A percentile compares a stretch with the other conserved stretches of the same genome.
Conservation (phyloP, 2,888 invertebrate species). For the Drosophila prolongata region DNA sequence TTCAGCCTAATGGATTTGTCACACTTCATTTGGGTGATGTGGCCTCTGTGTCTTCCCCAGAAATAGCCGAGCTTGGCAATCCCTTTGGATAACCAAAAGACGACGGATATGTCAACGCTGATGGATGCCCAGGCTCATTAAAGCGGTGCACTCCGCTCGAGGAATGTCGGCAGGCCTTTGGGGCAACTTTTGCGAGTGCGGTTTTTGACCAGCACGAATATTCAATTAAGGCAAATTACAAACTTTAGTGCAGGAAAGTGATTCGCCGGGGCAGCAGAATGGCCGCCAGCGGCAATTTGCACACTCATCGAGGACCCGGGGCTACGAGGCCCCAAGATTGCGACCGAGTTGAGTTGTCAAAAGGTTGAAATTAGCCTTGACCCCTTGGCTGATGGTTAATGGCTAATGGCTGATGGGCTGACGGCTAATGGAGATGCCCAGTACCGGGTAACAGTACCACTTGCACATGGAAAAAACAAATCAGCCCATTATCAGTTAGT, state of each 20-base stretch:
- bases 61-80: no score
- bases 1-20: slow-evolving; percentile 23
- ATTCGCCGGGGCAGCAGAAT: slow-evolving; percentile 51
- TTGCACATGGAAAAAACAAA: neutral
- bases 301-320: slow-evolving; percentile 27
- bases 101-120: slow-evolving; percentile 41
- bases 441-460: neutral
- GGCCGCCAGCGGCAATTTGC: slow-evolving; percentile 43
- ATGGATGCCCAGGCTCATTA: slow-evolving; percentile 32
- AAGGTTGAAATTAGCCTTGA: slow-evolving; percentile 77
- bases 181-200: slow-evolving; percentile 6
- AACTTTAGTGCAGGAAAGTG: slow-evolving; percentile 71
- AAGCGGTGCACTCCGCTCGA: slow-evolving; percentile 35
- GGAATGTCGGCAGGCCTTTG: slow-evolving; percentile 19
- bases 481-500: no score
- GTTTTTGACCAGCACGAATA: slow-evolving; percentile 72
- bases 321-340: slow-evolving; percentile 7
- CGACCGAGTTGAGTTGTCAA: slow-evolving; percentile 68
- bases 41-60: neutral
- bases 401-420: slow-evolving; percentile 33
- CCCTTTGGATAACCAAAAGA: neutral
- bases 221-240: slow-evolving; percentile 77
- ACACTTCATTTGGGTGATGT: slow-evolving; percentile 24
- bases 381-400: slow-evolving; percentile 55
- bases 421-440: slow-evolving; percentile 29